Base-by-base conservation (phyloP, 2,888 invertebrate genomes). In the Agrilus cyanescens region DNA sequence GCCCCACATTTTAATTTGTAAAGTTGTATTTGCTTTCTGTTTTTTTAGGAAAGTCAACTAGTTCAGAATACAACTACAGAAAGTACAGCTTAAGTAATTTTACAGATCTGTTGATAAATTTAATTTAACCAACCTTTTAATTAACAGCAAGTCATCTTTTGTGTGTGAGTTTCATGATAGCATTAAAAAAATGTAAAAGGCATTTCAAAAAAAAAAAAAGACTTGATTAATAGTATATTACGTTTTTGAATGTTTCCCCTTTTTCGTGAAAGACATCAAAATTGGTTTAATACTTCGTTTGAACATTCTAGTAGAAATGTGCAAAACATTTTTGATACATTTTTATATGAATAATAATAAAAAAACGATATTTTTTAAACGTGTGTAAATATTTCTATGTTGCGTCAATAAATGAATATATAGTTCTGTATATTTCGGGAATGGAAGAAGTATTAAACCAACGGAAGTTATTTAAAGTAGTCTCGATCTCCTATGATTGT, bases 51-150 rank as follows among this genome's bases (percentile, higher is more conserved):
- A 50, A 69, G 68, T 60, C 74, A 75, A 61, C 68, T 73, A 57
- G 74, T 74, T 65, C 74, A 74, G 65, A 74, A 73, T 59, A 74
- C 73, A 58, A 69, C 72, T 55, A 71, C 74, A 48, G 76, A 76
- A 63, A 75, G 74, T 71, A 73, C 71, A 64, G 75, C 75, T 68
- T 75, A 74, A 60, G 47, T 44, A 40, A 44, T 49, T 48, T 49
- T 49, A 45, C 42, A 39, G 49, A 48, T 51, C 49, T 47, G 48
- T 51, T 51, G 51, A 51, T 44, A 46, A 50, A 50, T 47, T 47
- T 53, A 12, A 45, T 41, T 38, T 60, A 61, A 60, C 55, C 58
- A 61, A 58, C 58, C 56, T 58, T 63, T 53, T 53, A 53, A 53
- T 53, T 61, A 63, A 63, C 51, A 56, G 55, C 52, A 54, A 54